Conservation (phyloP, 2,797 vertebrate genomes). For the Philypnodon macrostomus region DNA sequence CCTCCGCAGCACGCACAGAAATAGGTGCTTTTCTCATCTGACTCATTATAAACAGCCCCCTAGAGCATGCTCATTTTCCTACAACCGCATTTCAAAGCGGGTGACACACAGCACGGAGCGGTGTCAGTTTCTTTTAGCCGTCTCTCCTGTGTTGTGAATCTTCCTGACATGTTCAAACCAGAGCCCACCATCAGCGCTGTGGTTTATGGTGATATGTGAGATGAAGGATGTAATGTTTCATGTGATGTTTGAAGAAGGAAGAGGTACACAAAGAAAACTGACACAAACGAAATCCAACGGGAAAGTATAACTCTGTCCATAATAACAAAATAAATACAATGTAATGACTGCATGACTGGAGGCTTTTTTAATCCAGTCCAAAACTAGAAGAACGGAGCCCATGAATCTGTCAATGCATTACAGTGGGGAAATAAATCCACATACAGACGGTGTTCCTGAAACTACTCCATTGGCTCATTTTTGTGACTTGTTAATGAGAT, state of each 20-base stretch:
- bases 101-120: conserved; percentile 51
- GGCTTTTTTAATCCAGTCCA: no score
- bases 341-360: no score
- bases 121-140: conserved; percentile 56
- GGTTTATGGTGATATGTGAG: conserved; percentile 26
- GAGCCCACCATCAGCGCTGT: conserved; percentile 24
- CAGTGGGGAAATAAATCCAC: no score
- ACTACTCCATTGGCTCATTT: no score
- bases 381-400: no score
- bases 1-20: conserved; percentile 37
- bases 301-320: no score
- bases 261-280: no score
- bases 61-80: conserved; percentile 15
- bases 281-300: no score
- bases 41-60: conserved; percentile 60
- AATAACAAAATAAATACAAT: no score
- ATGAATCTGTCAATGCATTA: no score
- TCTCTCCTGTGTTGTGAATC: conserved; percentile 33
- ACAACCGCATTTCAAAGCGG: conserved; percentile 32
- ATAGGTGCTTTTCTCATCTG: conserved; percentile 49
- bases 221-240: conserved; percentile 37
- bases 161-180: conserved; percentile 42
- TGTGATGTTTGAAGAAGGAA: conserved; percentile 1
- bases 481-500: no score
- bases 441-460: no score